Percentiles rank a stretch among this genome's conserved stretches.
phyloP scores from a whole-genome alignment of 2,888 invertebrate species.

The Aphrophora alni region DNA sequence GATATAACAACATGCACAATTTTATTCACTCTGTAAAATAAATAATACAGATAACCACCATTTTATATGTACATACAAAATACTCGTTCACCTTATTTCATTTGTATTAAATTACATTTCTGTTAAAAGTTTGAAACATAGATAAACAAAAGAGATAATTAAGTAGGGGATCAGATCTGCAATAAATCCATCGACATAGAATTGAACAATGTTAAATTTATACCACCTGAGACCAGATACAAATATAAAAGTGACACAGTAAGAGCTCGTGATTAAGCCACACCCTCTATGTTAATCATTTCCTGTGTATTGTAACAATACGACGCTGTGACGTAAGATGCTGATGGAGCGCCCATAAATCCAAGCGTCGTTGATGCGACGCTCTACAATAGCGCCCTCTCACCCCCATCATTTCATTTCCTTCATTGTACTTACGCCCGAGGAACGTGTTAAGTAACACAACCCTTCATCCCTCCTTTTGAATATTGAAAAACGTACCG shows the following conservation, averaged over 20 bases:
- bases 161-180: neutral
- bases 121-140: too few species aligned
- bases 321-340: constrained; percentile 15
- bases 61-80: too few species aligned
- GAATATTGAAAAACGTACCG: neutral
- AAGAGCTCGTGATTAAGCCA: neutral
- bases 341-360: constrained; percentile 32
- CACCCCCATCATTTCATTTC: neutral
- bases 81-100: too few species aligned
- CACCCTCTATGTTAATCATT: neutral
- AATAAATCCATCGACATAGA: neutral
- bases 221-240: neutral
- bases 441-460: neutral
- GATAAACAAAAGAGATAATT: too few species aligned
- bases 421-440: neutral
- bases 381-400: constrained; percentile 27
- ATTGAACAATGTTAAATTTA: neutral
- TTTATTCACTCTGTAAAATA: too few species aligned
- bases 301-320: too few species aligned
- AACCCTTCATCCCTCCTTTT: neutral
- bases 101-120: too few species aligned
- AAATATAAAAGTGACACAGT: neutral
- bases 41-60: too few species aligned
- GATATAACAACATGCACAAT: too few species aligned
- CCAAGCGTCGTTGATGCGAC: constrained; percentile 26